phyloP scores from a whole-genome alignment of 1,140 invertebrate species.

The Ruditapes philippinarum region DNA sequence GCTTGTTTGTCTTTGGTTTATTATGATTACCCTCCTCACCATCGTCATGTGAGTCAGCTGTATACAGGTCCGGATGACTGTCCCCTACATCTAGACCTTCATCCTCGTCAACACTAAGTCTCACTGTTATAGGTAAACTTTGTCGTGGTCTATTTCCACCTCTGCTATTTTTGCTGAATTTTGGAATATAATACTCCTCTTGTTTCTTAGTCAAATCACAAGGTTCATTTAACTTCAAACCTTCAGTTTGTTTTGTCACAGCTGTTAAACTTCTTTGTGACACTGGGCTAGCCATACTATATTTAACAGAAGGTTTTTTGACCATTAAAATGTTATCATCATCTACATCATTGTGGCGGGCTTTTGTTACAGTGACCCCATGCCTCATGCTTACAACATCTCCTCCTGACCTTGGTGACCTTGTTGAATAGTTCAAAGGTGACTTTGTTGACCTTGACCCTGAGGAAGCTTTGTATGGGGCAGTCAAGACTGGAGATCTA shows the following conservation, averaged over 20 bases:
- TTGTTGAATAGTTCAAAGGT: no score
- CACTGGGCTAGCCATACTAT: no score
- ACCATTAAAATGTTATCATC: neutral
- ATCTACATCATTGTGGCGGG: neutral
- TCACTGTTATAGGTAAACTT: neutral
- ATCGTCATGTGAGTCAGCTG: neutral
- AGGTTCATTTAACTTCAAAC: neutral
- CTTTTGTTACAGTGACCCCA: conserved; percentile 29
- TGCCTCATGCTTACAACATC: conserved; percentile 15
- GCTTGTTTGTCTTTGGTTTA: no score
- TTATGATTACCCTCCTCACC: no score
- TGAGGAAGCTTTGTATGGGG: neutral
- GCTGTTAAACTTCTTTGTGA: neutral
- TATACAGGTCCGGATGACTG: neutral
- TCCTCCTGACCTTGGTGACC: neutral
- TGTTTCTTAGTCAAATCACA: neutral
- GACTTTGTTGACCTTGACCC: neutral
- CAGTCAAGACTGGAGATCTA: neutral
- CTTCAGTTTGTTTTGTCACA: neutral
- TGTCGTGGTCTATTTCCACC: neutral
- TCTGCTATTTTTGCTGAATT: neutral
- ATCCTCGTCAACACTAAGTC: conserved; percentile 18
- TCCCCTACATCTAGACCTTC: conserved; percentile 31
- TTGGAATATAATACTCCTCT: neutral
- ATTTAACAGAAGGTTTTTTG: neutral